Percentiles rank a stretch among this genome's conserved stretches.
phyloP scores from a whole-genome alignment of 92 coral and sea anemone genomes.

The Desmophyllum pertusum region DNA sequence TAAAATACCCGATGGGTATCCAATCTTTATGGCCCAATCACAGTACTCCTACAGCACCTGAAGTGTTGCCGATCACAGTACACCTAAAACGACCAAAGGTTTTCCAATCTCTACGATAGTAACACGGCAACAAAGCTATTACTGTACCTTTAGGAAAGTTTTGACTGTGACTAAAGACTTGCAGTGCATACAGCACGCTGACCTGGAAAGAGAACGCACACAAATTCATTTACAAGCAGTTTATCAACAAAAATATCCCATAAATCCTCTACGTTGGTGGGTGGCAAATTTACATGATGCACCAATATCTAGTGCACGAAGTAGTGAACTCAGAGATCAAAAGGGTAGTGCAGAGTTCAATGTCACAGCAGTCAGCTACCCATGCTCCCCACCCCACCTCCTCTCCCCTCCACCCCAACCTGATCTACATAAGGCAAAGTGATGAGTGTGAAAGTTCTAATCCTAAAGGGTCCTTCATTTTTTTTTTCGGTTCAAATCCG shows the following conservation, averaged over 20 bases:
- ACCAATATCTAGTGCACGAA: not conserved
- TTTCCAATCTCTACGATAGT: not conserved
- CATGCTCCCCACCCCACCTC: too few species aligned
- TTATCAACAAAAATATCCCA: not conserved
- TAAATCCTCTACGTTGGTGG: not conserved
- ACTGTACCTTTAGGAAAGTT: conserved; percentile 91
- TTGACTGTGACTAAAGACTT: conserved; percentile 90
- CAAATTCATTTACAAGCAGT: not conserved
- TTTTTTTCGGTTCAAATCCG: too few species aligned
- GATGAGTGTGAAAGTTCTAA: too few species aligned
- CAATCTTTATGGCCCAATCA: not conserved
- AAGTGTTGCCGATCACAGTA: not conserved
- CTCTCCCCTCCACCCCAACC: too few species aligned
- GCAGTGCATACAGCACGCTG: conserved; percentile 90
- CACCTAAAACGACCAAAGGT: not conserved
- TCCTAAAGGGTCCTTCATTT: too few species aligned
- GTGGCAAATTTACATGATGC: not conserved
- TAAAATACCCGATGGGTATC: too few species aligned
- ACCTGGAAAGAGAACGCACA: conserved; percentile 54
- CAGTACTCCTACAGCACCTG: not conserved
- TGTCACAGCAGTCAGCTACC: too few species aligned
- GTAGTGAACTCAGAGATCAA: too few species aligned
- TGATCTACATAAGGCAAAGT: too few species aligned
- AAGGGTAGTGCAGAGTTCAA: too few species aligned
- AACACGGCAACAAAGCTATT: too few species aligned